Evolutionary conservation across 2,888 invertebrate species (phyloP).

Genomic region (Proisotoma minuta): DNA sequence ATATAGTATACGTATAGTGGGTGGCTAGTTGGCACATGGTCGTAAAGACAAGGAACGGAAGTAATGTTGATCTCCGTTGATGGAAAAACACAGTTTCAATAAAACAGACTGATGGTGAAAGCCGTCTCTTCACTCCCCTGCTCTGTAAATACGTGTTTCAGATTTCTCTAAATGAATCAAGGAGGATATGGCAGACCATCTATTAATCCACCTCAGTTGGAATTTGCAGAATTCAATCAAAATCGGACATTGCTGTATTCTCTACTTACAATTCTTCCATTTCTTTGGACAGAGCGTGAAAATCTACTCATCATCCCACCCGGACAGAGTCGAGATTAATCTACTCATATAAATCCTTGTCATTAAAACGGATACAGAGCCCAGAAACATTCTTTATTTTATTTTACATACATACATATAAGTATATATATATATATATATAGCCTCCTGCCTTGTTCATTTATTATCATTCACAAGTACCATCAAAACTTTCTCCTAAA

Average conservation of each 20-base stretch:
- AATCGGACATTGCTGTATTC: neutral
- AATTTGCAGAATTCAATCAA: neutral
- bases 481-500: no score
- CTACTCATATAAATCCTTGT: no score
- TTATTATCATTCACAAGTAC: no score
- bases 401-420: no score
- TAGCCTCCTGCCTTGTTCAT: no score
- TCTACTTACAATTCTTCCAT: neutral
- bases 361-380: no score
- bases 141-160: neutral
- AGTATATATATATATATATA: no score
- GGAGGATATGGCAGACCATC: neutral
- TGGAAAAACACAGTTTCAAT: neutral
- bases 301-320: no score
- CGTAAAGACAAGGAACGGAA: constrained; percentile 5
- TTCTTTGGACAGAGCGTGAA: no score
- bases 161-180: no score
- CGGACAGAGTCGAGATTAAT: no score
- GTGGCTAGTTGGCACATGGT: neutral
- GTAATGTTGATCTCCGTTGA: constrained; percentile 4
- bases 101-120: neutral
- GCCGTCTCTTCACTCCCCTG: neutral
- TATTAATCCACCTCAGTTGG: constrained; percentile 2
- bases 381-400: no score
- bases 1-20: neutral